phyloP scores from a whole-genome alignment of 2,797 vertebrate genomes.

The Coreius guichenoti region DNA sequence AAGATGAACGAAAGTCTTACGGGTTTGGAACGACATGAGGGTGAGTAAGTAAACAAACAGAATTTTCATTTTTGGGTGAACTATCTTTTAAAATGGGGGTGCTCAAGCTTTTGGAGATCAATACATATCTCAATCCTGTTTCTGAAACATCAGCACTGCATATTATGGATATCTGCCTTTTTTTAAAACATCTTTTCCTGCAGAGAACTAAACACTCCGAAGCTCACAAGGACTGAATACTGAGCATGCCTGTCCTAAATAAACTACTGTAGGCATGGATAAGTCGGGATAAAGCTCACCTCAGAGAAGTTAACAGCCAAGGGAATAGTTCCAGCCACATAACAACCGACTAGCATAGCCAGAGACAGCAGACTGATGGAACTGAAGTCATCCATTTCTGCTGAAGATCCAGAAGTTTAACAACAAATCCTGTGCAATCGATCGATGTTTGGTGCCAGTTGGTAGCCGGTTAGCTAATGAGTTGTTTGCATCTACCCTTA shows the following conservation, averaged over 20 bases:
- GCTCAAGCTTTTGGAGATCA: background rate
- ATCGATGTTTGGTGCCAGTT: background rate
- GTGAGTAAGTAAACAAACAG: no score
- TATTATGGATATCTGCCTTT: no score
- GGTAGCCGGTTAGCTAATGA: slow-evolving; percentile 1
- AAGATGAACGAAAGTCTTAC: no score
- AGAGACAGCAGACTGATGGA: slow-evolving; percentile 94
- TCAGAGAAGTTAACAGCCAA: slow-evolving; percentile 97
- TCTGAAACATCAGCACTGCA: background rate
- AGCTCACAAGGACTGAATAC: background rate
- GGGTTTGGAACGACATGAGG: no score
- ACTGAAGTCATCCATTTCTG: slow-evolving; percentile 91
- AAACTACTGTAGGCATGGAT: background rate
- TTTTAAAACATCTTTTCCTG: background rate
- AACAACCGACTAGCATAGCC: slow-evolving; percentile 96
- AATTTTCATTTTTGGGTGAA: no score
- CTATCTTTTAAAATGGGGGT: no score
- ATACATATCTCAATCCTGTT: background rate
- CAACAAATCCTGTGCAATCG: background rate
- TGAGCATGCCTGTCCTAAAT: no score
- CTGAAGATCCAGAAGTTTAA: background rate
- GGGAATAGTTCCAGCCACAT: slow-evolving; percentile 96
- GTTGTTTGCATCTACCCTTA: background rate
- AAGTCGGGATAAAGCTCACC: slow-evolving; percentile 79
- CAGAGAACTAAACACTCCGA: background rate